Evolutionary conservation across 1,140 invertebrate genomes (phyloP).

Genomic region (Atta texana): DNA sequence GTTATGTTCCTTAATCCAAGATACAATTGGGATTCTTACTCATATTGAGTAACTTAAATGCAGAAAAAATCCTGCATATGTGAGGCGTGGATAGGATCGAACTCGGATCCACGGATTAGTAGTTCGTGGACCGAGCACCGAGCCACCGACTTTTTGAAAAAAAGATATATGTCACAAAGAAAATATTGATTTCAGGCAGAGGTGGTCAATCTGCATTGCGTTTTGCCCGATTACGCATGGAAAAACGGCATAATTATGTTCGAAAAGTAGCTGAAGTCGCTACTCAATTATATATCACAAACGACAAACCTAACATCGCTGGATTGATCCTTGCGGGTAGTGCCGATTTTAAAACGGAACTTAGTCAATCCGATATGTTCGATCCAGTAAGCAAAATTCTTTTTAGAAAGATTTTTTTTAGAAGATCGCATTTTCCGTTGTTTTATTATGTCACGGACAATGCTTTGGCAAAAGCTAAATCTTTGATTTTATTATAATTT

Average conservation of each 20-base stretch:
- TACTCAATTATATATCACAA: conserved; percentile 98
- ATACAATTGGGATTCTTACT: no score
- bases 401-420: conserved; percentile 68
- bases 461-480: neutral
- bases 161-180: neutral
- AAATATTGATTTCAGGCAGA: conserved; percentile 88
- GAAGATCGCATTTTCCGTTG: neutral
- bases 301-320: conserved; percentile 98
- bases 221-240: conserved; percentile 99
- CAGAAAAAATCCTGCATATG: no score
- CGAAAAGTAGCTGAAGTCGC: conserved; percentile 99
- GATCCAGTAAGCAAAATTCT: conserved; percentile 94
- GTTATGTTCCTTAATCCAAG: no score
- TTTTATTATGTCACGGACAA: neutral
- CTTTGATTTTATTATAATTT: neutral
- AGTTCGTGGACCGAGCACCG: no score
- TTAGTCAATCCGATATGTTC: conserved; percentile 99
- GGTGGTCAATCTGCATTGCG: conserved; percentile 99
- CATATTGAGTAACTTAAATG: no score
- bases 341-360: conserved; percentile 99
- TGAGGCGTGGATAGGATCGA: no score
- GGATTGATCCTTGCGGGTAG: conserved; percentile 99
- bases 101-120: no score
- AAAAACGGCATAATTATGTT: conserved; percentile 99
- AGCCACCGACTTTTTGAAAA: no score